Percentiles rank a stretch among this genome's conserved stretches.
phyloP scores from a whole-genome alignment of 2,888 invertebrate species.

The Agelastica alni region DNA sequence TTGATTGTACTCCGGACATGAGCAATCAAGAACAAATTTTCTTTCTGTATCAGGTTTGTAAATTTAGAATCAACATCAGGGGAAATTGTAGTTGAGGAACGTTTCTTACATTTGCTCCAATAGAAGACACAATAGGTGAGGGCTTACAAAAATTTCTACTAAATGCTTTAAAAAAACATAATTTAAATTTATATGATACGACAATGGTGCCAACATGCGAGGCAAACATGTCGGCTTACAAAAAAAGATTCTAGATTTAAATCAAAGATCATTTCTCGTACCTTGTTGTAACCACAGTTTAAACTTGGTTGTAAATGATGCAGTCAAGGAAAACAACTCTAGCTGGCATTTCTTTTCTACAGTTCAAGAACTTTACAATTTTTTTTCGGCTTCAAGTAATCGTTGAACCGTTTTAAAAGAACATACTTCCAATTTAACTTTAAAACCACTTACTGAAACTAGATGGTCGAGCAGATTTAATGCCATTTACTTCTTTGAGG shows the following conservation, averaged over 20 bases:
- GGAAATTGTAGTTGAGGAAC: neutral
- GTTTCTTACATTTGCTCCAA: neutral
- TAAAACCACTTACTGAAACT: too few relatives aligned
- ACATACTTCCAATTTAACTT: constrained; percentile 3
- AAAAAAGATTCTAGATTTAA: constrained; percentile 10
- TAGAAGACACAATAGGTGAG: neutral
- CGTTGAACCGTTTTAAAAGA: constrained; percentile 4
- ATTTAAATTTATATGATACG: neutral
- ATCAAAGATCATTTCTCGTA: too few relatives aligned
- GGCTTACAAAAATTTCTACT: neutral
- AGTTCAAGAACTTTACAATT: constrained; percentile 5
- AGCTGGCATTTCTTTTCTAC: constrained; percentile 12
- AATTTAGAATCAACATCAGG: neutral
- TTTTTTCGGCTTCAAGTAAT: constrained; percentile 9
- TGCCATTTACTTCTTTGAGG: too few relatives aligned
- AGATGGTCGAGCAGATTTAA: too few relatives aligned
- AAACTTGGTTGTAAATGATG: constrained; percentile 13
- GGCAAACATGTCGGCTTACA: constrained; percentile 5
- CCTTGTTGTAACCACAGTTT: constrained; percentile 11
- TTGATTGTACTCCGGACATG: constrained; percentile 5
- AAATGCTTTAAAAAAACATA: neutral
- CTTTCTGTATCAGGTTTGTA: neutral
- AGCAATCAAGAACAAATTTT: constrained; percentile 7
- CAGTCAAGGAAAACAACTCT: constrained; percentile 10
- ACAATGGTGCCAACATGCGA: too few relatives aligned